Evolutionary conservation across 2,113 vertebrate genomes (phyloP).

Genomic region (Larimichthys crocea): DNA sequence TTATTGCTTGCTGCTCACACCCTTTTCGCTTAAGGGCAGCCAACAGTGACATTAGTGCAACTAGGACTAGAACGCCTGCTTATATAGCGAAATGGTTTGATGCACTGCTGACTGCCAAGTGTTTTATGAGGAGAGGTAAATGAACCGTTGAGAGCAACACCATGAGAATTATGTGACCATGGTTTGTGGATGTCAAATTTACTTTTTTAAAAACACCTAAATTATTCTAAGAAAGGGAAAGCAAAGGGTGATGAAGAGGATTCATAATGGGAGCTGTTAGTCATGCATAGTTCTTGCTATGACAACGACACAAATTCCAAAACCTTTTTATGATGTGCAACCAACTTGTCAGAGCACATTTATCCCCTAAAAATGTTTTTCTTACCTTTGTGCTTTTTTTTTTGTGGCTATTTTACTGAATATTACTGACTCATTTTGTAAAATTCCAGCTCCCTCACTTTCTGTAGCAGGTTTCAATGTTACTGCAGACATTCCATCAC

Average conservation of each 20-base stretch:
- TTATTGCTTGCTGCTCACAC: slow-evolving; percentile 27
- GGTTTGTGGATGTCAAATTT: slow-evolving; percentile 4
- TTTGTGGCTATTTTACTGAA: background rate
- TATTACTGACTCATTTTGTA: slow-evolving; percentile 13
- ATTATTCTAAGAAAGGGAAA: background rate
- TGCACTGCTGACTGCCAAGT: slow-evolving; percentile 32
- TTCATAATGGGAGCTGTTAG: slow-evolving; percentile 6
- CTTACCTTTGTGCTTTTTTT: slow-evolving; percentile 21
- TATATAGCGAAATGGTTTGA: slow-evolving; percentile 37
- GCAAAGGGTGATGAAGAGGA: slow-evolving; percentile 19
- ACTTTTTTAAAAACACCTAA: slow-evolving; percentile 10
- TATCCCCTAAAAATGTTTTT: slow-evolving; percentile 21
- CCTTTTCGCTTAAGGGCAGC: slow-evolving; percentile 29
- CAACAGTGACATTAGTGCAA: slow-evolving; percentile 44
- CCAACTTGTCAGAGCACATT: slow-evolving; percentile 1
- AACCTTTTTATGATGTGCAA: slow-evolving; percentile 3
- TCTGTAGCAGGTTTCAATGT: slow-evolving; percentile 27
- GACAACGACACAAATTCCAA: background rate
- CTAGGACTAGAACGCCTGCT: slow-evolving; percentile 21
- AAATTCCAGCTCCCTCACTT: slow-evolving; percentile 44
- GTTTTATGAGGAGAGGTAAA: slow-evolving; percentile 54
- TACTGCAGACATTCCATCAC: slow-evolving; percentile 37
- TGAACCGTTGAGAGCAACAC: slow-evolving; percentile 52
- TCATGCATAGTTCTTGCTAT: slow-evolving; percentile 7
- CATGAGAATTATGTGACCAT: slow-evolving; percentile 46